Percentiles rank a stretch among this genome's conserved stretches.
phyloP scores from a whole-genome alignment of 2,888 invertebrate species.

The Heteromurus nitidus region DNA sequence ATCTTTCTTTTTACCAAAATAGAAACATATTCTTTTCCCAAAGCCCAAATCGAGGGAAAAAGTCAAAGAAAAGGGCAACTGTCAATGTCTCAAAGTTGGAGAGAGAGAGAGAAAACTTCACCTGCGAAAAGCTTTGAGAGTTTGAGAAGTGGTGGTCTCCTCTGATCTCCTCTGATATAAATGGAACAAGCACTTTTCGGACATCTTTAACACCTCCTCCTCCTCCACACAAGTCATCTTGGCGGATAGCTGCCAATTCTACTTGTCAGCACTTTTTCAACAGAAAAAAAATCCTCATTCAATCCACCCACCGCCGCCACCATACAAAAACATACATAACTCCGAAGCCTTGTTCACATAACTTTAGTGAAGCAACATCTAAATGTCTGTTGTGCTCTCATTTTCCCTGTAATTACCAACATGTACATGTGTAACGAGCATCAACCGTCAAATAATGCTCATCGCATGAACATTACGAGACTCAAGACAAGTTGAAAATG shows the following conservation, averaged over 20 bases:
- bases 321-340: no score
- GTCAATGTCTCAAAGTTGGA: not conserved
- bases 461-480: not conserved
- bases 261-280: not conserved
- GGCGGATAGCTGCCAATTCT: conserved; percentile 5
- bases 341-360: no score
- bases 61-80: not conserved
- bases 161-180: no score
- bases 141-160: no score
- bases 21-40: no score
- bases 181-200: not conserved
- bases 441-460: not conserved
- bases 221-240: not conserved
- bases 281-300: not conserved
- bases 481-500: not conserved
- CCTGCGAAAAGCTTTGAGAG: not conserved
- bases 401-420: not conserved
- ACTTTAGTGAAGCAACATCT: not conserved
- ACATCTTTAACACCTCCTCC: conserved; percentile 1
- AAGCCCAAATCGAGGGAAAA: no score
- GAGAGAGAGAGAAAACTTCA: not conserved
- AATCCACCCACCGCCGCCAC: no score
- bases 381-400: not conserved
- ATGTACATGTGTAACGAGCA: not conserved
- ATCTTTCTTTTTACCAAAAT: not conserved